Conservation (phyloP, 2,888 invertebrate genomes). For the Pseudococcus viburni region DNA sequence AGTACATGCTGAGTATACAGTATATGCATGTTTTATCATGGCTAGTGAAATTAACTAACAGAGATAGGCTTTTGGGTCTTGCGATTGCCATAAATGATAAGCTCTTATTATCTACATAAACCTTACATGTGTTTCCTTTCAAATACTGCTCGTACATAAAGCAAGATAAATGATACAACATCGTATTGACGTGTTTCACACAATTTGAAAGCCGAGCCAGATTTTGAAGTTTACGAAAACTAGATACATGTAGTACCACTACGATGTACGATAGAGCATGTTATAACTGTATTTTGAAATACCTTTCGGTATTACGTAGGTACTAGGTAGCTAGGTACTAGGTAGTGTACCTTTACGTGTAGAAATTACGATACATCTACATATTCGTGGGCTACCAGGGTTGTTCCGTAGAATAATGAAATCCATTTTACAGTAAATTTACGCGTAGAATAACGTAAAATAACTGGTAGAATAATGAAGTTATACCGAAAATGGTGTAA, state of each 20-base stretch:
- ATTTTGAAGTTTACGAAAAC: conserved; percentile 1
- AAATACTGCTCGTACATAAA: conserved; percentile 26
- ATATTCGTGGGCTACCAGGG: too few relatives aligned
- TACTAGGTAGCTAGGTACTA: too few relatives aligned
- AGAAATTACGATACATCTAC: background rate
- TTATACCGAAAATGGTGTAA: too few relatives aligned
- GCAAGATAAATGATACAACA: conserved; percentile 38
- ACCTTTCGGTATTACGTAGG: background rate
- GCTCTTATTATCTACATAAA: conserved; percentile 47
- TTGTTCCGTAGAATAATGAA: too few relatives aligned
- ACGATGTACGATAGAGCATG: background rate
- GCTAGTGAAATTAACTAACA: conserved; percentile 19
- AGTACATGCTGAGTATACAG: background rate
- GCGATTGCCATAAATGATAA: background rate
- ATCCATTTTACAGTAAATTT: too few relatives aligned
- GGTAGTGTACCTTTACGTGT: background rate
- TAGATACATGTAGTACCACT: background rate
- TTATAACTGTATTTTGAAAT: background rate
- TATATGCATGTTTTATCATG: conserved; percentile 1
- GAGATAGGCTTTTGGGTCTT: background rate
- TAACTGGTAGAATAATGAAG: too few relatives aligned
- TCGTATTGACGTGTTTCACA: conserved; percentile 16
- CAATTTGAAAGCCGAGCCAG: conserved; percentile 7
- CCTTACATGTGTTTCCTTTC: conserved; percentile 37
- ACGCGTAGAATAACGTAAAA: too few relatives aligned